A percentile compares a stretch with the other conserved stretches of the same genome.
phyloP scores from a whole-genome alignment of 2,797 vertebrate genomes.

The Gobionotothen gibberifrons region DNA sequence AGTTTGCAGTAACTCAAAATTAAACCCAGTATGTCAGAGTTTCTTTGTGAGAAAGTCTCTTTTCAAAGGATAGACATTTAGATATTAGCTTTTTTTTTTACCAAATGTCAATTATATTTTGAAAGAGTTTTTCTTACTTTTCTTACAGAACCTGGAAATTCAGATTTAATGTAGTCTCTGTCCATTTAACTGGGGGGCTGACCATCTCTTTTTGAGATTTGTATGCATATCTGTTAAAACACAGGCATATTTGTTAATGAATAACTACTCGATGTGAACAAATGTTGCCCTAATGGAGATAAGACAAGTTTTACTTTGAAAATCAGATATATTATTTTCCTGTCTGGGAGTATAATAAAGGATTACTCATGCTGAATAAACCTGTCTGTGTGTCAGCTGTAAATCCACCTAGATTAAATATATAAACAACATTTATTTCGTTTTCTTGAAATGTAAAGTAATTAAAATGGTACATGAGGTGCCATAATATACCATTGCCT shows the following conservation, averaged over 20 bases:
- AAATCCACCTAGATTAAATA: background rate
- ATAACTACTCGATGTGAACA: background rate
- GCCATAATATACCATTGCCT: background rate
- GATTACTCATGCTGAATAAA: slow-evolving; percentile 15
- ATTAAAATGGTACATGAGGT: background rate
- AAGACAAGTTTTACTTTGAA: slow-evolving; percentile 26
- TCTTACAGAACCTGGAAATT: background rate
- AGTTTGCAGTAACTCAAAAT: slow-evolving; percentile 30
- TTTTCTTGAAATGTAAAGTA: background rate
- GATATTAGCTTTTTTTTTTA: background rate
- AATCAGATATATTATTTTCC: slow-evolving; percentile 12
- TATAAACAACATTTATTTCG: background rate
- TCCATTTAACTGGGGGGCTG: background rate
- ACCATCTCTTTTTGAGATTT: background rate
- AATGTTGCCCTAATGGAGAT: background rate
- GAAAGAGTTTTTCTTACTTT: background rate
- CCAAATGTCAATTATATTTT: background rate
- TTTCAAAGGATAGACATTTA: background rate
- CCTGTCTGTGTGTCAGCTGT: background rate
- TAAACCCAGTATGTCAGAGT: background rate
- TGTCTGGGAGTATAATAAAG: background rate
- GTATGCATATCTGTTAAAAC: background rate
- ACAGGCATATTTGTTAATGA: background rate
- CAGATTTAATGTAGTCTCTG: background rate
- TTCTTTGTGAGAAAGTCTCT: background rate